A percentile compares a stretch with the other conserved stretches of the same genome.
Evolutionary conservation across 1,140 invertebrate species (phyloP).

Genomic region (Whitmania pigra): DNA sequence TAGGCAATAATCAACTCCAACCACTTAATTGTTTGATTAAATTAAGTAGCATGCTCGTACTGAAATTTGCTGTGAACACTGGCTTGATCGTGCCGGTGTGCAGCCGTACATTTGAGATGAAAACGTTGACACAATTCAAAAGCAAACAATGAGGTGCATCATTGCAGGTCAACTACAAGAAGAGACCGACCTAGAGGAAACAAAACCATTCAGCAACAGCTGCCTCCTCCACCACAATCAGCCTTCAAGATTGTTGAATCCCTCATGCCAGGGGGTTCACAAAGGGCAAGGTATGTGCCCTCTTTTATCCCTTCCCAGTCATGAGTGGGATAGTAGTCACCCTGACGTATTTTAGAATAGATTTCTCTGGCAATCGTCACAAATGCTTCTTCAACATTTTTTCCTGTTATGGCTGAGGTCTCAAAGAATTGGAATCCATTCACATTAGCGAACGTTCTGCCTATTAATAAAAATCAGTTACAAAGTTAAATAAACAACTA

Average conservation of each 20-base stretch:
- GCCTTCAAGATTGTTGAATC: not conserved
- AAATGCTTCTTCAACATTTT: conserved; percentile 89
- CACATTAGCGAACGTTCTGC: conserved; percentile 76
- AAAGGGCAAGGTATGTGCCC: conserved; percentile 43
- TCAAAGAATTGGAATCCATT: conserved; percentile 84
- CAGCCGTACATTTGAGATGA: too few relatives aligned
- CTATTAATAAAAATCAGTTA: conserved; percentile 37
- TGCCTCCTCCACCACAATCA: not conserved
- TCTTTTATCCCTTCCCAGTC: conserved; percentile 99
- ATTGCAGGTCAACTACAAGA: too few relatives aligned
- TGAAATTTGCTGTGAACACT: too few relatives aligned
- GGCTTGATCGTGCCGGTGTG: too few relatives aligned
- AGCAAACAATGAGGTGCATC: too few relatives aligned
- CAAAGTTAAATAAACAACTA: not conserved
- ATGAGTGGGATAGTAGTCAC: conserved; percentile 47
- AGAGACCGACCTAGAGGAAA: too few relatives aligned
- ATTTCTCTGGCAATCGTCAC: conserved; percentile 72
- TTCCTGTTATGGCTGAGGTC: conserved; percentile 73
- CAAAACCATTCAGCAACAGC: not conserved
- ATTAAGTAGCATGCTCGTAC: too few relatives aligned
- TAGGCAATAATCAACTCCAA: too few relatives aligned
- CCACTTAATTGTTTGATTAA: too few relatives aligned
- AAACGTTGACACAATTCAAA: too few relatives aligned
- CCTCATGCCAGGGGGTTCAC: not conserved
- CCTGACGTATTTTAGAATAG: conserved; percentile 81